Conservation (phyloP, 92 coral and sea anemone species). For the Montipora capitata region DNA sequence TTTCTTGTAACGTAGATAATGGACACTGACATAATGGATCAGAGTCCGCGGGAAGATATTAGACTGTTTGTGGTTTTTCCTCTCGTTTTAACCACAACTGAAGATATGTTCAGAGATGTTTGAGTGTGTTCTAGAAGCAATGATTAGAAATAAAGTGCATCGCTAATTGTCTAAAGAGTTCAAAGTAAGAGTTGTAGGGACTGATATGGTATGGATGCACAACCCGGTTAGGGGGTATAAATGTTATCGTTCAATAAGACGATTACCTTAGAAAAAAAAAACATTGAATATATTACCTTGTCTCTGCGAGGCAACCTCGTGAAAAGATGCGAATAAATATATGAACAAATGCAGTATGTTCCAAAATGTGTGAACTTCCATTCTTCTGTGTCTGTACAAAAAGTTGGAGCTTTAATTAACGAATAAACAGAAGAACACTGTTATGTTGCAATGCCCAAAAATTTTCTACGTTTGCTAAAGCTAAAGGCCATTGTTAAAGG, state of each 20-base stretch:
- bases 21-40: no score
- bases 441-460: no score
- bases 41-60: background rate
- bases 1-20: no score
- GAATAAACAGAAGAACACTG: no score
- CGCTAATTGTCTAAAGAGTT: background rate
- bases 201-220: no score
- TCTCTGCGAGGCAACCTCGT: background rate
- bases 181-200: no score
- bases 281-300: slow-evolving; percentile 13
- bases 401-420: no score
- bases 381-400: background rate
- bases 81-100: background rate
- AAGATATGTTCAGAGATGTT: background rate
- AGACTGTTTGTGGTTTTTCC: background rate
- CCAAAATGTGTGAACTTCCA: background rate
- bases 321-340: background rate
- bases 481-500: no score
- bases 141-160: no score
- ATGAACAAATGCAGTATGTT: background rate
- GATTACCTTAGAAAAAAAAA: no score
- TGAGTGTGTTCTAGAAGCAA: background rate
- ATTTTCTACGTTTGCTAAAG: no score
- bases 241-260: background rate
- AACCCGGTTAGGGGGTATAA: no score